Evolutionary conservation across 2,888 invertebrate genomes (phyloP).

Genomic region (Esperia sulphurella): DNA sequence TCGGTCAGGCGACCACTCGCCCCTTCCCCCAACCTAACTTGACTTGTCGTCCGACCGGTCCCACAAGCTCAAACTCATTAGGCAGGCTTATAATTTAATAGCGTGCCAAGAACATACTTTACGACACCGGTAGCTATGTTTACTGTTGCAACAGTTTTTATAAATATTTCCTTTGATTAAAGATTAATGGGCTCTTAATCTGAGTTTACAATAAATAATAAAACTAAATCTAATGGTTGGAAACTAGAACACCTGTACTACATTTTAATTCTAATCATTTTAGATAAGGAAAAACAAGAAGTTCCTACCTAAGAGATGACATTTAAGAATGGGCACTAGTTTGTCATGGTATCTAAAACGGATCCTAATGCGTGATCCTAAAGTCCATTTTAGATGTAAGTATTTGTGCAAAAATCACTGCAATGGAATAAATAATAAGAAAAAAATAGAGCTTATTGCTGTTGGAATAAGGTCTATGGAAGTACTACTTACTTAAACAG

Average conservation of each 20-base stretch:
- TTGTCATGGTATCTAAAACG: too few species aligned
- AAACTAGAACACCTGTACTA: not conserved
- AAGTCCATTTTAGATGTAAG: too few species aligned
- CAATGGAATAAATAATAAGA: too few species aligned
- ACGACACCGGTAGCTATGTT: constrained; percentile 13
- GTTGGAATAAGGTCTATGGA: too few species aligned
- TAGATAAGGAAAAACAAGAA: too few species aligned
- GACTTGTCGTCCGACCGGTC: not conserved
- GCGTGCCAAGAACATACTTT: constrained; percentile 8
- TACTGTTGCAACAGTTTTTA: constrained; percentile 8
- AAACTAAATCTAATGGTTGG: not conserved
- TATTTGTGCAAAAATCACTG: too few species aligned
- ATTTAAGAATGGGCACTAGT: too few species aligned
- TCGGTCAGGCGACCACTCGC: not conserved
- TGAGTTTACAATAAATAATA: not conserved
- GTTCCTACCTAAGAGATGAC: too few species aligned
- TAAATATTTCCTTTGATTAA: constrained; percentile 9
- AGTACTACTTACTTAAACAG: too few species aligned
- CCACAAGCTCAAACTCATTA: constrained; percentile 9
- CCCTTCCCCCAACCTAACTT: not conserved
- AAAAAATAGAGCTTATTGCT: too few species aligned
- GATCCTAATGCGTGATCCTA: too few species aligned
- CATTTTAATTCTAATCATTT: too few species aligned
- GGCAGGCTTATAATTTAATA: constrained; percentile 13
- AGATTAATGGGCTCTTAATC: constrained; percentile 7